Conservation (phyloP, 1,140 invertebrate genomes). For the Drosophila sproati region DNA sequence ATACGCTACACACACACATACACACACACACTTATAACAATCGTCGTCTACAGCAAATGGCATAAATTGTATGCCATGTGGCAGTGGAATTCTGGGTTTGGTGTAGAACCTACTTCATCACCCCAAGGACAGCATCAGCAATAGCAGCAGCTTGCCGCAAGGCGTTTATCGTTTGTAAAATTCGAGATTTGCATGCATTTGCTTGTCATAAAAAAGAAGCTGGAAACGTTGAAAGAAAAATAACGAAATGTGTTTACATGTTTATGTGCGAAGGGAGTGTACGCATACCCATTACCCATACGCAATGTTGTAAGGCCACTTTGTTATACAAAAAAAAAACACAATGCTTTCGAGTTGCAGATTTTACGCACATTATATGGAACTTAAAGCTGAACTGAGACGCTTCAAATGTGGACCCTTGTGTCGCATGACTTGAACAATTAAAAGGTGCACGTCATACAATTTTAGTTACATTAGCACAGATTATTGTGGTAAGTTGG, state of each 20-base stretch:
- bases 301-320: conserved; percentile 74
- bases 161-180: conserved; percentile 82
- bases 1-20: conserved; percentile 56
- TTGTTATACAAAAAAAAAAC: conserved; percentile 53
- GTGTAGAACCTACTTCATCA: not conserved
- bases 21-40: conserved; percentile 25
- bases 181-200: conserved; percentile 82
- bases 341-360: conserved; percentile 7
- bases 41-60: conserved; percentile 54
- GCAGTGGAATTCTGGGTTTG: not conserved
- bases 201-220: conserved; percentile 73
- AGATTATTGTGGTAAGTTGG: conserved; percentile 6
- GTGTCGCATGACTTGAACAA: conserved; percentile 38
- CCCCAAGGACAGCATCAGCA: conserved; percentile 50
- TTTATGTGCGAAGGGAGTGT: conserved; percentile 67
- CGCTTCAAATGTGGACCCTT: not conserved
- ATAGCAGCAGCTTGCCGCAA: conserved; percentile 74
- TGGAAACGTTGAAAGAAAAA: conserved; percentile 37
- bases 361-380: not conserved
- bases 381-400: conserved; percentile 16
- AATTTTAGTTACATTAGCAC: conserved; percentile 17
- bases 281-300: conserved; percentile 80
- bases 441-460: conserved; percentile 42
- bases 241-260: conserved; percentile 75
- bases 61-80: conserved; percentile 68